A percentile compares a stretch with the other conserved stretches of the same genome.
Conservation (phyloP, 2,797 vertebrate genomes). For the Pangasius mekongensis region DNA sequence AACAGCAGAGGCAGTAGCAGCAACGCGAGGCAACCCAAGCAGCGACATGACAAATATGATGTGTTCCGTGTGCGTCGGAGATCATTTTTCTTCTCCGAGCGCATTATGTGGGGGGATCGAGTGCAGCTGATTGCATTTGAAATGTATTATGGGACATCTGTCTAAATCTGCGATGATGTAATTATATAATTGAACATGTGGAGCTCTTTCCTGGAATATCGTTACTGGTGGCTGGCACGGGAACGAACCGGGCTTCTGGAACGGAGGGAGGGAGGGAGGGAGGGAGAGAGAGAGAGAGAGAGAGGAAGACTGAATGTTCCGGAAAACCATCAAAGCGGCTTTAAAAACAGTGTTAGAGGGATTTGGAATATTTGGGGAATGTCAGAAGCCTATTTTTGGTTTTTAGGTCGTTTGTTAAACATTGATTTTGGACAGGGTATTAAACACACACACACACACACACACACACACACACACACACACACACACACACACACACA, state of each 20-base stretch:
- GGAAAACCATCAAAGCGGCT: conserved; percentile 38
- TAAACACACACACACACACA: conserved; percentile 25
- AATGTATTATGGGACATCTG: conserved; percentile 66
- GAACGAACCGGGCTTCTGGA: conserved; percentile 41
- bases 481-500: neutral
- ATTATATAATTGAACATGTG: conserved; percentile 67
- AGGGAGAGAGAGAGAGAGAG: neutral
- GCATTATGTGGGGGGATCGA: conserved; percentile 59
- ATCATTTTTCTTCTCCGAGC: conserved; percentile 62
- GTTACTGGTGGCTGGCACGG: conserved; percentile 61
- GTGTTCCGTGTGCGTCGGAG: conserved; percentile 54
- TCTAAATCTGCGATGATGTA: conserved; percentile 65
- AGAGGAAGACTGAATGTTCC: conserved; percentile 30
- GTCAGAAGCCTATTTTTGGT: conserved; percentile 30
- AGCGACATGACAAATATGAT: conserved; percentile 59
- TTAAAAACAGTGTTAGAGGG: conserved; percentile 28
- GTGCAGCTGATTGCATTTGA: conserved; percentile 64
- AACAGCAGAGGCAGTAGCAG: neutral
- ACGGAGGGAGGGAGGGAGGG: neutral
- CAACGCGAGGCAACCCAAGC: neutral
- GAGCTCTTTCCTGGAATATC: conserved; percentile 66
- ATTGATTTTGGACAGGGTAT: conserved; percentile 19
- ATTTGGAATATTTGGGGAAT: conserved; percentile 42
- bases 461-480: neutral
- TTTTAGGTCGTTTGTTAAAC: conserved; percentile 23